phyloP scores from a whole-genome alignment of 2,797 vertebrate species.

The Malacoraja senta region DNA sequence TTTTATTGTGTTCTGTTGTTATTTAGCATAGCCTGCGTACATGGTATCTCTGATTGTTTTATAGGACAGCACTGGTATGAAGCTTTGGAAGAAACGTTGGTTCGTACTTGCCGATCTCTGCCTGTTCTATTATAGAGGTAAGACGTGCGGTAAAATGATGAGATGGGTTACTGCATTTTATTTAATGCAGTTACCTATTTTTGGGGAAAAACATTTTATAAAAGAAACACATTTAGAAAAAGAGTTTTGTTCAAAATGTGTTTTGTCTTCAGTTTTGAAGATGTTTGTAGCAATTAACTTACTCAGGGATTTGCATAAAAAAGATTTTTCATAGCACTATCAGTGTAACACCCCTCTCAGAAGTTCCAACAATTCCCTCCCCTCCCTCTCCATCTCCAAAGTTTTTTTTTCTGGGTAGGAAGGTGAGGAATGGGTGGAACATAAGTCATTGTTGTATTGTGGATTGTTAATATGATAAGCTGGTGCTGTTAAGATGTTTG shows the following conservation, averaged over 20 bases:
- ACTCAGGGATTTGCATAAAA: not conserved
- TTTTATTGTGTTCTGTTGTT: too few species aligned
- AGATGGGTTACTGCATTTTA: too few species aligned
- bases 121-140: constrained; percentile 97
- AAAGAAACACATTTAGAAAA: not conserved
- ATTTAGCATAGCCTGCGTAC: too few species aligned
- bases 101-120: constrained; percentile 94
- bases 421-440: not conserved
- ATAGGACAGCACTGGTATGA: constrained; percentile 96
- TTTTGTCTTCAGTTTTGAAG: not conserved
- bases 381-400: not conserved
- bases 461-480: not conserved
- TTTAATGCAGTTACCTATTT: not conserved
- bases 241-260: not conserved
- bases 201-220: not conserved
- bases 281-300: not conserved
- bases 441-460: not conserved
- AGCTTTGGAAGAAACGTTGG: constrained; percentile 96
- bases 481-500: not conserved
- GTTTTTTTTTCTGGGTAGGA: not conserved
- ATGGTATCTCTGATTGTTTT: constrained; percentile 40
- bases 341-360: not conserved
- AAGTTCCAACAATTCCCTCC: too few species aligned
- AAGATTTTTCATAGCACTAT: not conserved
- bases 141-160: constrained; percentile 48